A percentile compares a stretch with the other conserved stretches of the same genome.
phyloP scores from a whole-genome alignment of 2,888 invertebrate species.

The Prosapia bicincta region DNA sequence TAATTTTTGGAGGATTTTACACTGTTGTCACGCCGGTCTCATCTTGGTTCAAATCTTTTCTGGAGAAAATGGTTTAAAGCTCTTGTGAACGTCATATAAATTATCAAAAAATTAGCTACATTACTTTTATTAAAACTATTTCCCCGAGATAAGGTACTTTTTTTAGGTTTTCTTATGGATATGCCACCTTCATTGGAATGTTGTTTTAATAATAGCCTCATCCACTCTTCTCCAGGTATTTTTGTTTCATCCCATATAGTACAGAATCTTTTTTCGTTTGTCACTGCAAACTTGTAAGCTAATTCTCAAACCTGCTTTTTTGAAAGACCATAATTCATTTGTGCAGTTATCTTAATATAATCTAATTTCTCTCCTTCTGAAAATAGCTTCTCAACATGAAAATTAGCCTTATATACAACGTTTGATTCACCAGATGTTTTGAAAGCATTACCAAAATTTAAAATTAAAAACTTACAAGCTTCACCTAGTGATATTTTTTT shows the following conservation, averaged over 20 bases:
- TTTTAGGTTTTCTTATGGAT: slow-evolving; percentile 6
- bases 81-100: slow-evolving; percentile 28
- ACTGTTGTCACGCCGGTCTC: slow-evolving; percentile 47
- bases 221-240: slow-evolving; percentile 17
- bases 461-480: slow-evolving; percentile 17
- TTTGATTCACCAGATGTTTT: too few relatives aligned
- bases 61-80: slow-evolving; percentile 17
- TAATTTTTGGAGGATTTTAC: slow-evolving; percentile 43
- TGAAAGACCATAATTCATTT: slow-evolving; percentile 17
- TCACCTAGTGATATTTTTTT: slow-evolving; percentile 16
- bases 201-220: slow-evolving; percentile 2
- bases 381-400: slow-evolving; percentile 21
- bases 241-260: slow-evolving; percentile 7
- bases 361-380: slow-evolving; percentile 10
- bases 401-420: too few relatives aligned
- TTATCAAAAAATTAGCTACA: slow-evolving; percentile 22
- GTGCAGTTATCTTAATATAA: slow-evolving; percentile 17
- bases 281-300: slow-evolving; percentile 10
- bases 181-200: too few relatives aligned
- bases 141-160: slow-evolving; percentile 12
- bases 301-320: slow-evolving; percentile 19
- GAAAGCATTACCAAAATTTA: slow-evolving; percentile 5
- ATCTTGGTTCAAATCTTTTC: slow-evolving; percentile 44
- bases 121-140: slow-evolving; percentile 17
- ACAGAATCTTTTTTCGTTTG: slow-evolving; percentile 8